Evolutionary conservation across 2,888 invertebrate genomes (phyloP).

Genomic region (Bedellia somnulentella): DNA sequence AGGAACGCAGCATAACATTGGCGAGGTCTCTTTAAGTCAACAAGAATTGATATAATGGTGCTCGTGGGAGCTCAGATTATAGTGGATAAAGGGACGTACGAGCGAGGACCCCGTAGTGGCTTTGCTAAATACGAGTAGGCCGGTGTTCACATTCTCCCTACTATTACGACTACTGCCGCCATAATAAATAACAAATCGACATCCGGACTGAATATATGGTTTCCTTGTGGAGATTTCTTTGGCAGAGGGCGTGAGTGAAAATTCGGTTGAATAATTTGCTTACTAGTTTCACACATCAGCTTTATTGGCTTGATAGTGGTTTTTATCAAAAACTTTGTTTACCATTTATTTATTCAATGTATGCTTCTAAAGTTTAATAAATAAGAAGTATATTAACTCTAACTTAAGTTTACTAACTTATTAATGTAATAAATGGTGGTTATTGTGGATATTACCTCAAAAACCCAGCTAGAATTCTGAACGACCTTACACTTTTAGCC

Average conservation of each 20-base stretch:
- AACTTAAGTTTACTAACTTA: too few relatives aligned
- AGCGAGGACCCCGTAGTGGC: constrained; percentile 33
- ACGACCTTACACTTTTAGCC: too few relatives aligned
- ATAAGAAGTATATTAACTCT: too few relatives aligned
- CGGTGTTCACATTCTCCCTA: too few relatives aligned
- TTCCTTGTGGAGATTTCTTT: constrained; percentile 37
- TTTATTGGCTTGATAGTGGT: too few relatives aligned
- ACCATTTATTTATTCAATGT: too few relatives aligned
- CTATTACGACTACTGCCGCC: constrained; percentile 53
- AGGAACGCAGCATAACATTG: constrained; percentile 23
- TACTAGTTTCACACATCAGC: too few relatives aligned
- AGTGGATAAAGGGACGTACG: constrained; percentile 30
- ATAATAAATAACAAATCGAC: constrained; percentile 60
- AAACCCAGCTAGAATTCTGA: too few relatives aligned
- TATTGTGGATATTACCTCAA: too few relatives aligned
- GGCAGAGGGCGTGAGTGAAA: constrained; percentile 20
- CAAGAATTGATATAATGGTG: constrained; percentile 14
- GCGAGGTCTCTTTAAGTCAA: not conserved
- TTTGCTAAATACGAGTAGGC: constrained; percentile 53
- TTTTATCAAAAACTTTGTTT: too few relatives aligned
- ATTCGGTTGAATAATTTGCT: constrained; percentile 12
- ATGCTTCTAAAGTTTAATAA: too few relatives aligned
- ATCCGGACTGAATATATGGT: constrained; percentile 52
- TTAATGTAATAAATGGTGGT: too few relatives aligned
- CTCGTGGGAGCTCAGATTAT: constrained; percentile 27